Base-by-base conservation (phyloP, 92 coral and sea anemone genomes). In the Phenganax subtilis region DNA sequence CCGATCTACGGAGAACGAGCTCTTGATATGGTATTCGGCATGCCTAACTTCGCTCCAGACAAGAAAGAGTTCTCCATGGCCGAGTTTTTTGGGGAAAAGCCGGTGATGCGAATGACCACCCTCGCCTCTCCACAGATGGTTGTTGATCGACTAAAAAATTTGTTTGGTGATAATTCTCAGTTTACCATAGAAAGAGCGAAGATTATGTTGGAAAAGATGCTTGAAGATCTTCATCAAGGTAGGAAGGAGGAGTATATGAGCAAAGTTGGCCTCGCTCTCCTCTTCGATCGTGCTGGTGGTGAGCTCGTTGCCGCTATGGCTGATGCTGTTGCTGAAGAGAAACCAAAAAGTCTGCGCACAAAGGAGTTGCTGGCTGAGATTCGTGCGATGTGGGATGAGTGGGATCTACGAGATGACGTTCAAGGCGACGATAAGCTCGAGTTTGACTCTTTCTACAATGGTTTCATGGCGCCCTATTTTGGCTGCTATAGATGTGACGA, bases 381-480 rank as follows among this genome's bases (percentile, higher is more conserved):
- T 12, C 85, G 90, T 15, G 44, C 76, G 27, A 87, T 79, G 75
- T 87, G 87, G 90, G 85, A 87, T 16, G 70, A 71, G 47, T 87
- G 90, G 90, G 90, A 87, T 47, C 70, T 84, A 12, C n/a, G 78
- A 14, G 90, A 87, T 5, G 85, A 73, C 12, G 54, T 70, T 29
- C 59, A 62, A 59, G 71, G 58, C 7, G 91, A 90, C 75, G 93
- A 81, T 70, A 55, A 27, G 30, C 87, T 90, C 0, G 87, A 88
- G 2, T 90, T 90, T 69, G 85, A 88, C 14, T 87, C 96, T 14
- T 90, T 90, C 87, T 88, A 90, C 85, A 88, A 88, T 54, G 91
- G 90, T 7, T 90, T 90, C 60, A 82, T 90, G 85, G 88, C 91
- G 27, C 91, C 96, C 5, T 90, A 88, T 84, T 90, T 90, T 82